Evolutionary conservation across 2,888 invertebrate species (phyloP).

Genomic region (Steromphala cineraria): DNA sequence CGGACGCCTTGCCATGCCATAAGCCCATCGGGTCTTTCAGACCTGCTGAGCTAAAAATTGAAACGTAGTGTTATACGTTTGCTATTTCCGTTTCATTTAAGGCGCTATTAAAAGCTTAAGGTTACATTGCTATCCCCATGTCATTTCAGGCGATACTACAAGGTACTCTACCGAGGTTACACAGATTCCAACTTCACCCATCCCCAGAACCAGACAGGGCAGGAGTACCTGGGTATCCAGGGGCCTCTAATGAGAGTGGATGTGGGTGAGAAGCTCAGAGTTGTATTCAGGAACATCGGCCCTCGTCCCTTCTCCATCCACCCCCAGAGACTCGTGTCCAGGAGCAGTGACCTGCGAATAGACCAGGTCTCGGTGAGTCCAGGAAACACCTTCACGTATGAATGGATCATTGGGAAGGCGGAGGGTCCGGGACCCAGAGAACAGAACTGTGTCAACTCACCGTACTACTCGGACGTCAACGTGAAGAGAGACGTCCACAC

Average conservation of each 20-base stretch:
- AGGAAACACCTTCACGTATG: not conserved
- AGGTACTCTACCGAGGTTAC: conserved; percentile 24
- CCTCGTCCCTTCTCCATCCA: not conserved
- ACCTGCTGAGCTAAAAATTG: too few species aligned
- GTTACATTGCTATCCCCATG: conserved; percentile 30
- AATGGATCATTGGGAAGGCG: not conserved
- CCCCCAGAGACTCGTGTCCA: not conserved
- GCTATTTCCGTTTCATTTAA: too few species aligned
- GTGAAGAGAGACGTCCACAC: not conserved
- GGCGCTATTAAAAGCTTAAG: too few species aligned
- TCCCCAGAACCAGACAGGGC: conserved; percentile 15
- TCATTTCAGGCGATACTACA: too few species aligned
- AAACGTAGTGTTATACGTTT: too few species aligned
- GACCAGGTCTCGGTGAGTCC: not conserved
- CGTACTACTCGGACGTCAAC: not conserved
- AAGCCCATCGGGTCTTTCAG: too few species aligned
- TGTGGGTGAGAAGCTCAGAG: conserved; percentile 44
- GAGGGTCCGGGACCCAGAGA: not conserved
- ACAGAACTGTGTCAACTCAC: not conserved
- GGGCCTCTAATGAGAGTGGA: conserved; percentile 58
- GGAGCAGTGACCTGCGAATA: not conserved
- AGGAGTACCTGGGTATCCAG: conserved; percentile 48
- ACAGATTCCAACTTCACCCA: conserved; percentile 32
- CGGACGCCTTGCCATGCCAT: too few species aligned
- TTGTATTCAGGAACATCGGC: not conserved